phyloP scores from a whole-genome alignment of 1,140 invertebrate species.

The Atta texana region DNA sequence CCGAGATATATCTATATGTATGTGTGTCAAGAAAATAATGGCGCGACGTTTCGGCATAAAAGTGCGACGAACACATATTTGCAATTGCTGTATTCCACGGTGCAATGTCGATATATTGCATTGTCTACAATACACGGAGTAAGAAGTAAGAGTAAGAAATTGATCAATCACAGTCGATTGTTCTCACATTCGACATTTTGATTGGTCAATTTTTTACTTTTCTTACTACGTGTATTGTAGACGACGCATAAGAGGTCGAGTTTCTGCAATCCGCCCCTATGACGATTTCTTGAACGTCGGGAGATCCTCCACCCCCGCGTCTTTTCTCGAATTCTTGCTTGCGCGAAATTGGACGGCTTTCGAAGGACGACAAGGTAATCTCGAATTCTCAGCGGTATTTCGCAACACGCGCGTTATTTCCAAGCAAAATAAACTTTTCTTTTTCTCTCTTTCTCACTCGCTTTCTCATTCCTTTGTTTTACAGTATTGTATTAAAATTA shows the following conservation, averaged over 20 bases:
- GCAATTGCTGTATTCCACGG: slow-evolving; percentile 13
- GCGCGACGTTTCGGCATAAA: neutral
- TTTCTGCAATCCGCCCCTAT: slow-evolving; percentile 15
- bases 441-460: neutral
- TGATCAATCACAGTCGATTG: too few relatives aligned
- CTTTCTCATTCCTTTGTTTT: slow-evolving; percentile 11
- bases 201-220: too few relatives aligned
- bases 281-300: slow-evolving; percentile 62
- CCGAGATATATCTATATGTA: neutral
- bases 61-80: slow-evolving; percentile 13
- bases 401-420: slow-evolving; percentile 63
- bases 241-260: neutral
- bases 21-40: neutral
- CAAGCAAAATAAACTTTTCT: slow-evolving; percentile 67
- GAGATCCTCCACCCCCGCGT: slow-evolving; percentile 70
- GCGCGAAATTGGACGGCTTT: slow-evolving; percentile 78
- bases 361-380: slow-evolving; percentile 67
- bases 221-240: too few relatives aligned
- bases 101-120: neutral
- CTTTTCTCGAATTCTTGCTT: slow-evolving; percentile 74
- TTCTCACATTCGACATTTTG: too few relatives aligned
- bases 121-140: too few relatives aligned
- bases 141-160: too few relatives aligned
- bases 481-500: slow-evolving; percentile 52
- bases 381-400: slow-evolving; percentile 67